Percentiles rank a stretch among this genome's conserved stretches.
phyloP scores from a whole-genome alignment of 2,113 vertebrate species.

The Noturus placidus region DNA sequence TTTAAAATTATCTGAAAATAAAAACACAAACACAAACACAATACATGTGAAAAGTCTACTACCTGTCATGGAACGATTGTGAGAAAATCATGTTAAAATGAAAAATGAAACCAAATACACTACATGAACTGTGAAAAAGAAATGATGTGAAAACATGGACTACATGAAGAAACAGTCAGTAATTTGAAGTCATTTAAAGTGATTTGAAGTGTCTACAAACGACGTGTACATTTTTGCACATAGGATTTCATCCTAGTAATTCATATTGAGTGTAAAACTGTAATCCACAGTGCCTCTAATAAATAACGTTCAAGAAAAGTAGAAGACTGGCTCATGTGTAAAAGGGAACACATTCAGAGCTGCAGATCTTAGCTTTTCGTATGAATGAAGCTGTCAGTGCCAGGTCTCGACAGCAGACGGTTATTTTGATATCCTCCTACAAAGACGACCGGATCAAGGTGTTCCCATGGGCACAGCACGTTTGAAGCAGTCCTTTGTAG shows the following conservation, averaged over 20 bases:
- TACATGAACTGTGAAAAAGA: neutral
- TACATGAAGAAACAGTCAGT: neutral
- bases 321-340: neutral
- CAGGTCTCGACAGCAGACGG: constrained; percentile 1
- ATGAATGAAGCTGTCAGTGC: constrained; percentile 1
- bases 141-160: neutral
- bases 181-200: no score
- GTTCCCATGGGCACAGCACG: constrained; percentile 4
- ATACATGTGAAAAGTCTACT: neutral
- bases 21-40: neutral
- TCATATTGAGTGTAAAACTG: neutral
- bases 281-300: neutral
- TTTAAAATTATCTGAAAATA: neutral
- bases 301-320: neutral
- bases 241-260: neutral
- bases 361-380: neutral
- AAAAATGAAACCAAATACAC: neutral
- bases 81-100: neutral
- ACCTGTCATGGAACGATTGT: neutral
- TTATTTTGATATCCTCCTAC: constrained; percentile 41
- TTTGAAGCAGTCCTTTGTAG: constrained; percentile 45
- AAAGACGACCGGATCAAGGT: constrained; percentile 46
- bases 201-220: neutral
- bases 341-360: neutral
- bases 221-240: neutral